Base-by-base conservation (phyloP, 92 coral and sea anemone genomes). In the Bergia sp. region DNA sequence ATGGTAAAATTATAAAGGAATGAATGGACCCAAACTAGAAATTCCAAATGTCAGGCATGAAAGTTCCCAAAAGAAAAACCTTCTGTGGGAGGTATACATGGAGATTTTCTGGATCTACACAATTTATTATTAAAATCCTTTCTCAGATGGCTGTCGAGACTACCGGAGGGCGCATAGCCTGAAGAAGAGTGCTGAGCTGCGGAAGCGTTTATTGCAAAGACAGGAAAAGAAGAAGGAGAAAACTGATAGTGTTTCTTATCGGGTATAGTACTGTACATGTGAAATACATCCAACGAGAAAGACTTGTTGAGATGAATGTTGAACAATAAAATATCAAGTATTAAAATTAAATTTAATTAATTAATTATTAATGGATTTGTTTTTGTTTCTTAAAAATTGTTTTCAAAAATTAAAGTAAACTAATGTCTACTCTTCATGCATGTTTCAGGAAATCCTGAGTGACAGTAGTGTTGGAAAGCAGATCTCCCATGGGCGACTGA, bases 391-490 rank as follows among this genome's bases (percentile, higher is more conserved):
- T 10, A 29, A 29, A 29, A 29, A 29, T 29, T 29, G 29, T 29
- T 16, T n/a, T 64, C 71, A 15, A 15, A 64, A 64, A 10, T 64
- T 64, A 8, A 66, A n/a, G 15, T 37, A 20, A 13, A 37, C n/a
- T 73, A 42, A 11, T 86, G 50, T 3, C 45, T 29, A 29, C 29
- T 29, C 15, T 43, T 73, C 13, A 55, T 55, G 13, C 18, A 53
- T 86, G 69, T 86, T 53, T 76, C 78, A 90, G 92, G 92, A 90
- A 64, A 90, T 90, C n/a, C 43, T 86, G 44, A 61, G 53, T 47
- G 92, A 90, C 80, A 65, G 85, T 16, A 90, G 92, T 80, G 86
- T 10, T 2, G 90, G 81, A 23, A 90, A 90, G 75, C 90, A 90
- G 37, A 79, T 7, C 6, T 78, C 90, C 10, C 92, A 90, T 74